phyloP scores from a whole-genome alignment of 2,888 invertebrate genomes.

The Furcula furcula region DNA sequence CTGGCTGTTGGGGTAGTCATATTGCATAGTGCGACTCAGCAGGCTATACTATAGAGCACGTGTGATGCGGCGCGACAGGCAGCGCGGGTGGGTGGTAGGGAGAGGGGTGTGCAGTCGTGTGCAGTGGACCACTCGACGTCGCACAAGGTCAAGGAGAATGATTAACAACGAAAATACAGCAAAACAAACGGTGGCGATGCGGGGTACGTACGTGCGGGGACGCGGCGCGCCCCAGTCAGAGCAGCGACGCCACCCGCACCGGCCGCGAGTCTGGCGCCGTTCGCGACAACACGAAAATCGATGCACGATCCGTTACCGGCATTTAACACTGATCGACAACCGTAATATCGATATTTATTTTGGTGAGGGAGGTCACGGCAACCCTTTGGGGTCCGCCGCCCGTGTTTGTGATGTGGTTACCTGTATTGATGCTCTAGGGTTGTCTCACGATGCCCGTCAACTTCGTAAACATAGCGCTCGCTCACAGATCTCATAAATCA shows the following conservation, averaged over 20 bases:
- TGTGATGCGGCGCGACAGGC: slow-evolving; percentile 69
- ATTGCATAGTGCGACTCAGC: slow-evolving; percentile 38
- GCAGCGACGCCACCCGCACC: slow-evolving; percentile 71
- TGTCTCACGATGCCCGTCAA: slow-evolving; percentile 40
- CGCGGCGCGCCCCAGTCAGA: slow-evolving; percentile 71
- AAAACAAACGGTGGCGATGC: slow-evolving; percentile 77
- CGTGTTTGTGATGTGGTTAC: slow-evolving; percentile 55
- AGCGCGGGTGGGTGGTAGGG: slow-evolving; percentile 61
- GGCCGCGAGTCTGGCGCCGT: slow-evolving; percentile 68
- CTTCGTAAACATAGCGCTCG: slow-evolving; percentile 38
- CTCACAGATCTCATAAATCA: slow-evolving; percentile 35
- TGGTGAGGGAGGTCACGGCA: slow-evolving; percentile 52
- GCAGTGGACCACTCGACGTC: slow-evolving; percentile 81
- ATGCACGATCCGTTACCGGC: slow-evolving; percentile 77
- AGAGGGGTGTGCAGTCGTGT: slow-evolving; percentile 77
- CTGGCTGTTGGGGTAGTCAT: slow-evolving; percentile 29
- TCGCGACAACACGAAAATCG: slow-evolving; percentile 76
- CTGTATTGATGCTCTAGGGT: slow-evolving; percentile 40
- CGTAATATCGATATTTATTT: slow-evolving; percentile 57
- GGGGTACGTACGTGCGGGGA: slow-evolving; percentile 61
- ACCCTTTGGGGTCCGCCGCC: slow-evolving; percentile 48
- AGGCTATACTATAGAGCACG: slow-evolving; percentile 55
- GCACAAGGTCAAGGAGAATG: slow-evolving; percentile 83
- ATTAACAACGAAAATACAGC: slow-evolving; percentile 82
- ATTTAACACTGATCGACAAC: slow-evolving; percentile 53